Base-by-base conservation (phyloP, 2,888 invertebrate species). In the Pseudoips prasinana region DNA sequence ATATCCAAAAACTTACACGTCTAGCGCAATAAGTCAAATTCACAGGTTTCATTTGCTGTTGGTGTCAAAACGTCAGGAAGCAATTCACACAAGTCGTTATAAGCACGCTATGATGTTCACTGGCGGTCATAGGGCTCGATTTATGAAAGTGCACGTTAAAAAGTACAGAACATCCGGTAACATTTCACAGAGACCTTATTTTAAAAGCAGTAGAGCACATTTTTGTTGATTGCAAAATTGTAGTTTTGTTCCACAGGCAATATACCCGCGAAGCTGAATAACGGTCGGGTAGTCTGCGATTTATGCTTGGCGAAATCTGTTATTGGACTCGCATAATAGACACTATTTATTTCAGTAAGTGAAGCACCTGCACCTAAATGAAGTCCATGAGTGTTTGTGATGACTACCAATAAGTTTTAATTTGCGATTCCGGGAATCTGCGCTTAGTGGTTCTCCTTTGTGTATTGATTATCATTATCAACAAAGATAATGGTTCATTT, bases 1-100 rank as follows among this genome's bases (percentile, higher is more conserved):
- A 38, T 40, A 43, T 30, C 25, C 10, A 25, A 17, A 33, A 39
- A 29, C 38, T 26, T 44, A 50, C 37, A 39, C 46, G 56, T 46
- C 39, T 29, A 28, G 24, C 28, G 41, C 42, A 48, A 59, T 67
- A 57, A 50, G 58, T 72, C 62, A 70, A 52, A 58, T 69, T 62
- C 63, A 64, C 68, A 65, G 55, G 49, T 68, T 66, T 69, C 5
- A 14, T 14, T 14, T 5, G n/a, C n/a, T n/a, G n/a, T n/a, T 64
- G 60, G 51, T 56, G 53, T 52, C 40, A 50, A 62, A 59, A 67
- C 59, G 65, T 64, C 62, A 50, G 64, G 53, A 59, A 64, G 67
- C 66, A 68, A 71, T 73, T 72, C 67, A 57, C 47, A 51, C 58
- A 58, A 64, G 70, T 70, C 69, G 66, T 68, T 71, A 59, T 68